Evolutionary conservation across 2,113 vertebrate genomes (phyloP), one percentile per base, ranked within the genome.

Genomic region (Conger conger): DNA sequence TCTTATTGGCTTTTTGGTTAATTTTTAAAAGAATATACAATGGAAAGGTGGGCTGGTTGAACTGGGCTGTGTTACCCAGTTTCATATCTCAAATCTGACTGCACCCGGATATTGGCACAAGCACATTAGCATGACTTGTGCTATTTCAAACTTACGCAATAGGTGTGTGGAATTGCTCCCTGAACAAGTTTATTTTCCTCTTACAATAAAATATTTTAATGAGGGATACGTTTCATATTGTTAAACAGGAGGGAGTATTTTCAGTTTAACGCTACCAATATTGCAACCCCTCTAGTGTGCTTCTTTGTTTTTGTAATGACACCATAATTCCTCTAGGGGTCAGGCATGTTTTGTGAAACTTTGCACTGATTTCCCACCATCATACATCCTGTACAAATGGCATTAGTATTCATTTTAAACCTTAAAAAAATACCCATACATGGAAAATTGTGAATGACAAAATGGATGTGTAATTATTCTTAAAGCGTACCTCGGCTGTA

Each of bases 271-370:
- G 45, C 9, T 50, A 50, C 45, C 4, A 50, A 50, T 1, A 50
- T 50, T 50, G 11, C 9, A n/a, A n/a, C 68, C n/a, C n/a, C 6
- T 17, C 60, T 13, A 73, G 9, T 30, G 27, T 73, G 23, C 68
- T 73, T 4, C 27, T 73, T 73, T 73, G 68, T 73, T 73, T n/a
- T 73, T 73, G 68, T 73, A 73, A 73, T 73, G 27, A 73, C 68
- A 73, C 68, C n/a, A 30, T 2, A 4, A 33, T 1, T 33, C 68
- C 68, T 73, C 68, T 73, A 73, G 68, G n/a, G 11, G 68, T 63
- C 57, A 73, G 68, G 7, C n/a, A 33, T 63, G 57, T 63, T 63
- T 63, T 63, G 68, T 30, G n/a, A n/a, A n/a, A 63, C 23, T 57
- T n/a, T 68, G 60, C 27, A 68, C 27, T 15, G 27, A 8, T 73